These are phyloP conservation scores for Caenorhabditis doughertyi DNA, from an alignment of 2,888 invertebrate genomes.

Conservation along the genomic window DNA sequence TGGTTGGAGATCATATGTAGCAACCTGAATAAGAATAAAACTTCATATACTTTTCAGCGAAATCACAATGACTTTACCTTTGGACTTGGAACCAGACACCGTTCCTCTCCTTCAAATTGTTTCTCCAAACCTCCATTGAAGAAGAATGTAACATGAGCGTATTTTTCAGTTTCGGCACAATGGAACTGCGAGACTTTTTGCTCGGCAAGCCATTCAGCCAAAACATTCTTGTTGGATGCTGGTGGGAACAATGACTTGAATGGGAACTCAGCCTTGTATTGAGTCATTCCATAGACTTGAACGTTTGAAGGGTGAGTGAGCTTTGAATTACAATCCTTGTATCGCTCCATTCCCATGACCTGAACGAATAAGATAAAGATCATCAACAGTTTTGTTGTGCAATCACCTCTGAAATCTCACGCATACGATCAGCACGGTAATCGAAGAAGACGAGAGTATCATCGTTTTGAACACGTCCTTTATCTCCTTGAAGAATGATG, in stretches of 20 bases:
- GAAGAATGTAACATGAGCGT: constrained; percentile 85
- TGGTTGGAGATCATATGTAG: constrained; percentile 84
- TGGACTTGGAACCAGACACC: constrained; percentile 84
- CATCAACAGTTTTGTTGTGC: background rate
- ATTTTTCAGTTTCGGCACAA: constrained; percentile 83
- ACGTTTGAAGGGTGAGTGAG: constrained; percentile 75
- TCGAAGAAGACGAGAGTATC: constrained; percentile 84
- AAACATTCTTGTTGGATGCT: constrained; percentile 83
- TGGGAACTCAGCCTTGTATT: constrained; percentile 84
- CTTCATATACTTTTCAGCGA: no score
- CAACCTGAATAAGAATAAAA: constrained; percentile 81
- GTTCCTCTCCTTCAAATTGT: constrained; percentile 83
- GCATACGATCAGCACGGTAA: constrained; percentile 84
- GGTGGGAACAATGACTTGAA: constrained; percentile 84
- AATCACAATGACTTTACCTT: no score
- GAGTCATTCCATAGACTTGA: constrained; percentile 83
- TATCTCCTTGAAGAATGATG: constrained; percentile 78
- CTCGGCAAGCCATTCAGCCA: constrained; percentile 83
- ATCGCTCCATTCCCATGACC: constrained; percentile 80
- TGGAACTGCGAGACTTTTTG: constrained; percentile 83
- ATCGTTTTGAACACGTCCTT: constrained; percentile 77
- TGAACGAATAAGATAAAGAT: background rate
- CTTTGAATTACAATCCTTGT: constrained; percentile 77
- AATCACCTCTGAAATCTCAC: constrained; percentile 83
- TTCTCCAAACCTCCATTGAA: constrained; percentile 84